Conservation (phyloP, 2,797 vertebrate genomes). For the Enteromius thamalakanensis region DNA sequence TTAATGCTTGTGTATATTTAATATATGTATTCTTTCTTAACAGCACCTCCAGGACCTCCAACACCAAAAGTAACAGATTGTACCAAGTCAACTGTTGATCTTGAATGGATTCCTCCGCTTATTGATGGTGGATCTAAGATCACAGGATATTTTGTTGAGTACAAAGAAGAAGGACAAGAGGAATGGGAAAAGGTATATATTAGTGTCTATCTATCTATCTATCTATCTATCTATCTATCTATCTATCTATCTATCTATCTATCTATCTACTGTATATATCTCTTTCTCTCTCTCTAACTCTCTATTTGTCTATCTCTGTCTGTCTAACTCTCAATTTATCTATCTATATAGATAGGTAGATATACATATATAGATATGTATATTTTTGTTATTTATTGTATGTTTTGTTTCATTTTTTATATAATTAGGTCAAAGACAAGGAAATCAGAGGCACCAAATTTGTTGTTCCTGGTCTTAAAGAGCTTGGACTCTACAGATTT, state of each 20-base stretch:
- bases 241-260: background rate
- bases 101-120: conserved; percentile 93
- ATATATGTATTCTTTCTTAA: conserved; percentile 12
- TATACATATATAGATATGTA: background rate
- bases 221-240: too few relatives aligned
- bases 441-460: conserved; percentile 97
- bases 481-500: conserved; percentile 92
- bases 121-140: conserved; percentile 94
- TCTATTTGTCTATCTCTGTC: background rate
- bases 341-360: background rate
- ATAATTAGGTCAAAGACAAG: conserved; percentile 90
- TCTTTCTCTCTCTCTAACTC: background rate
- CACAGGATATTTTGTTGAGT: conserved; percentile 95
- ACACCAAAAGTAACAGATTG: conserved; percentile 94
- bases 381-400: background rate
- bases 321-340: background rate
- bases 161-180: conserved; percentile 88
- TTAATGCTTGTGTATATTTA: background rate
- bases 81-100: conserved; percentile 93
- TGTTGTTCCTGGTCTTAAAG: conserved; percentile 89
- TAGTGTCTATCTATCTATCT: background rate
- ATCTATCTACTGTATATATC: too few relatives aligned
- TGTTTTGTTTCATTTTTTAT: background rate
- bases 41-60: conserved; percentile 94
- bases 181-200: conserved; percentile 89